A percentile compares a stretch with the other conserved stretches of the same genome.
Conservation (phyloP, 1,140 invertebrate genomes). For the Leptopilina boulardi region DNA sequence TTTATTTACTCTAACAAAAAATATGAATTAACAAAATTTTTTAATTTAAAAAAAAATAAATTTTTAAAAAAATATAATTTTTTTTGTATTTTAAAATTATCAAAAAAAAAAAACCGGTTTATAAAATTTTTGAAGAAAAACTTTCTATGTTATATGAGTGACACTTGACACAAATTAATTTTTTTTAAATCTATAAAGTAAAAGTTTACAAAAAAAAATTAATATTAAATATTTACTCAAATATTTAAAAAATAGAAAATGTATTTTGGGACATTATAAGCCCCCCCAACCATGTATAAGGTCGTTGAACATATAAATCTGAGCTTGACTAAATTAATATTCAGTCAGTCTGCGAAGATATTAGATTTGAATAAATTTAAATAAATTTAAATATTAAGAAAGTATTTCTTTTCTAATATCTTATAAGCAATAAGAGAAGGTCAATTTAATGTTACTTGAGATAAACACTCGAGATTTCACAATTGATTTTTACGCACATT, state of each 20-base stretch:
- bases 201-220: background rate
- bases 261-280: background rate
- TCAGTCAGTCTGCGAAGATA: background rate
- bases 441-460: background rate
- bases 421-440: background rate
- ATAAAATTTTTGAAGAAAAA: no score
- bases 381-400: background rate
- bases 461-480: background rate
- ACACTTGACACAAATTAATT: no score
- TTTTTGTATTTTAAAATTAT: no score
- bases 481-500: background rate
- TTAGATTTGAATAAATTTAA: conserved; percentile 9
- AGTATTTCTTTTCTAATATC: background rate
- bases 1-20: no score
- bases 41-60: no score
- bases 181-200: no score
- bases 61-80: no score
- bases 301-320: conserved; percentile 17
- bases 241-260: background rate
- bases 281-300: background rate
- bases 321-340: background rate
- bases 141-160: no score
- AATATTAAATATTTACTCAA: background rate
- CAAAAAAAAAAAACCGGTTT: no score
- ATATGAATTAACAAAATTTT: no score